Evolutionary conservation across 2,888 invertebrate genomes (phyloP), one percentile per base, ranked within the genome.

Genomic region (Lithodes maja): DNA sequence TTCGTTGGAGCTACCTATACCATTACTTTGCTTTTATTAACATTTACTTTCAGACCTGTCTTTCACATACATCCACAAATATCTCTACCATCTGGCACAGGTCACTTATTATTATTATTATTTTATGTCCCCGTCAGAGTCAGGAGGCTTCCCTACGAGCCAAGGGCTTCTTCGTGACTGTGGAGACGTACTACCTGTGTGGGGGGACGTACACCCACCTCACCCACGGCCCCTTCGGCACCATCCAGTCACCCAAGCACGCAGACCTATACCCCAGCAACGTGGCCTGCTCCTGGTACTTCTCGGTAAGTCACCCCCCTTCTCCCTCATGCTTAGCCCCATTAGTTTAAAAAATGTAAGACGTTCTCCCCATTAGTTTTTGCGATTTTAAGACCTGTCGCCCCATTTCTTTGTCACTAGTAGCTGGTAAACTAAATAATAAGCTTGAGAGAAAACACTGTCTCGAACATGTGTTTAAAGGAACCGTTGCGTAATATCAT

Each of bases 121-220:
- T 33, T 33, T 33, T 33, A 33, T 33, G 33, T 33, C 33, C 33
- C 33, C 33, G 33, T 55, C 84, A 55, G 79, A 68, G 71, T 71
- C 33, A 83, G n/a, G 83, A 69, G 52, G 52, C 69, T 52, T 83
- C 83, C 12, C 71, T n/a, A 12, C 71, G 83, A 2, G 83, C 71
- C 53, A 83, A 83, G 53, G 83, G 83, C 1, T 83, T 83, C 83
- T 83, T 49, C 71, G 83, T 83, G 71, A 71, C 71, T 55, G 71
- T 83, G 49, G 83, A 83, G 71, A 83, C 71, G 9, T 50, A 49
- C 12, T 71, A 71, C 52, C 71, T 83, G 53, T 83, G 83, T 69
- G 83, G 83, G 7, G 83, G 83, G 1, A 61, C 69, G 2, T n/a
- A 52, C n/a, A 83, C 68, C 49, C 69, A 61, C n/a, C 52, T 12